These are phyloP conservation scores for Drosophila maculinotata DNA, from an alignment of 2,888 invertebrate species.

Conservation along the genomic window DNA sequence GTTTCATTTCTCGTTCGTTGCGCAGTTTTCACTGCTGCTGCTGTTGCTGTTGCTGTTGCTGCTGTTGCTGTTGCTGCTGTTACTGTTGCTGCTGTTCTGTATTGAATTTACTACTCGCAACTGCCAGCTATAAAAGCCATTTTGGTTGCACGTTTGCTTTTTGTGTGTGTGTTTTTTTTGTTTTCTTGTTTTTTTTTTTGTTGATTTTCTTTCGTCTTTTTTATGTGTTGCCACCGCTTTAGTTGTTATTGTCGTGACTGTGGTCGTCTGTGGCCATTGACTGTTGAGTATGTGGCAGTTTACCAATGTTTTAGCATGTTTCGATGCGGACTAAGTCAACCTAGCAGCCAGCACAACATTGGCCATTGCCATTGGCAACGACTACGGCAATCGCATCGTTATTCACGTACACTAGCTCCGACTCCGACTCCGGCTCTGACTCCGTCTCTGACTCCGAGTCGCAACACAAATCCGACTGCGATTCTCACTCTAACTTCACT, in stretches of 20 bases:
- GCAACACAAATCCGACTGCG: not conserved
- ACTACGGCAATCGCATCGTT: conserved; percentile 11
- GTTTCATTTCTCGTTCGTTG: conserved; percentile 48
- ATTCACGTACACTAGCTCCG: conserved; percentile 20
- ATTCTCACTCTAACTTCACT: not conserved
- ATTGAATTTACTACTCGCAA: conserved; percentile 59
- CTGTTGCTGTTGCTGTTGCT: no score
- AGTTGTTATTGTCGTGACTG: conserved; percentile 38
- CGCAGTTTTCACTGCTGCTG: conserved; percentile 26
- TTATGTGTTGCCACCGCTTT: conserved; percentile 13
- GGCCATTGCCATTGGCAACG: conserved; percentile 15
- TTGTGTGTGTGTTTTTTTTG: conserved; percentile 6
- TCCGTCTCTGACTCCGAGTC: not conserved
- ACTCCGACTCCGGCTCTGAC: not conserved
- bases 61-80: conserved; percentile 17
- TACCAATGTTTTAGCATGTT: conserved; percentile 54
- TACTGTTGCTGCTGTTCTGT: conserved; percentile 22
- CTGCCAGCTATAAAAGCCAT: conserved; percentile 61
- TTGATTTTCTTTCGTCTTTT: no score
- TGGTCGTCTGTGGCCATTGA: conserved; percentile 38
- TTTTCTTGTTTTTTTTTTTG: conserved; percentile 7
- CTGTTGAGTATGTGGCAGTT: conserved; percentile 47
- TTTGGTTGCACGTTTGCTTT: conserved; percentile 30
- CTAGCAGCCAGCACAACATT: conserved; percentile 9
- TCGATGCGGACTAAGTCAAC: conserved; percentile 16